Evolutionary conservation across 2,888 invertebrate species (phyloP).

Genomic region (Stictocephala bisonia): DNA sequence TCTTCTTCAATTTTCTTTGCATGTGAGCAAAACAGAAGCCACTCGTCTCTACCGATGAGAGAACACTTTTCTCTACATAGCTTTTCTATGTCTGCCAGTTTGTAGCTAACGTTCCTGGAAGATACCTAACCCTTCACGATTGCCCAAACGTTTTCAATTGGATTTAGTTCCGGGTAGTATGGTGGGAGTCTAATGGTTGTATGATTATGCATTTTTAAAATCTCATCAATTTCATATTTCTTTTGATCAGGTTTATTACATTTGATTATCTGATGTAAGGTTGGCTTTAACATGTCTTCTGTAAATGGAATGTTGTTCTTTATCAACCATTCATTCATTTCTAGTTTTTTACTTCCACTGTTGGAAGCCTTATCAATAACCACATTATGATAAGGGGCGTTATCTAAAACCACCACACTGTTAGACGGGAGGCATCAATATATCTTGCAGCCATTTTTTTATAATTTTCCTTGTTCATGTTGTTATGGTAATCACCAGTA

Average conservation of each 20-base stretch:
- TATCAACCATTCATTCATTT: slow-evolving; percentile 23
- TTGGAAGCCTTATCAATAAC: slow-evolving; percentile 22
- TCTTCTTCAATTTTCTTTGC: background rate
- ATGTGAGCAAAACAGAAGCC: background rate
- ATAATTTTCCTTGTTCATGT: slow-evolving; percentile 36
- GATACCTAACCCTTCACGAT: slow-evolving; percentile 1
- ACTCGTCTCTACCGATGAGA: background rate
- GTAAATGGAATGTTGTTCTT: background rate
- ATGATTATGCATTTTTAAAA: too few species aligned
- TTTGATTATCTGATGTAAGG: slow-evolving; percentile 2
- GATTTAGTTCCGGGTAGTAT: slow-evolving; percentile 31
- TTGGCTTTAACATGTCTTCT: background rate
- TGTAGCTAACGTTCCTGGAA: background rate
- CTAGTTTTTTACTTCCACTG: background rate
- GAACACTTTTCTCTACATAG: background rate
- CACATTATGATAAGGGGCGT: slow-evolving; percentile 29
- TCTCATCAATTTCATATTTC: too few species aligned
- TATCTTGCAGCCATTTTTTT: too few species aligned
- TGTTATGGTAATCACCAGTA: slow-evolving; percentile 35
- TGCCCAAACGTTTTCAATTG: slow-evolving; percentile 8
- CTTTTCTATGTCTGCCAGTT: background rate
- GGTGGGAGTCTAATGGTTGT: slow-evolving; percentile 20
- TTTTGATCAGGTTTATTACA: background rate
- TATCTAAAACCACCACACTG: slow-evolving; percentile 36
- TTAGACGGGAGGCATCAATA: slow-evolving; percentile 4